Conservation (phyloP, 1,140 invertebrate species). For the Homalodisca vitripennis region DNA sequence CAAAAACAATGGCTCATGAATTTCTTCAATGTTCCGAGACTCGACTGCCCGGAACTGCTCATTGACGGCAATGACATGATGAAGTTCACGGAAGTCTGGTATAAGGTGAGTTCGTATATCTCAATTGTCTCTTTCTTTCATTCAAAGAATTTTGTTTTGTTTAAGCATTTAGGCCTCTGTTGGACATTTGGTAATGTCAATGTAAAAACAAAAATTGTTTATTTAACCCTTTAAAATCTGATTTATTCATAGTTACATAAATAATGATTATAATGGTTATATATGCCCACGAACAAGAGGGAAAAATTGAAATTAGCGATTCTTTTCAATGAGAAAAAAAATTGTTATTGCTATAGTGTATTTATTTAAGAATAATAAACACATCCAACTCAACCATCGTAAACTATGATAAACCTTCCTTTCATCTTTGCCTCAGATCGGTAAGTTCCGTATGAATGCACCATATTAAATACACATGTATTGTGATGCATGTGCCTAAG, state of each 20-base stretch:
- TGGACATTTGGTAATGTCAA: not conserved
- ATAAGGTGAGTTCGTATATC: slow-evolving; percentile 50
- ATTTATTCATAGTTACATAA: not conserved
- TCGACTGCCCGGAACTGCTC: slow-evolving; percentile 62
- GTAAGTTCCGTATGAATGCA: no score
- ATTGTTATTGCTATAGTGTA: no score
- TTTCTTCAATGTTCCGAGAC: slow-evolving; percentile 52
- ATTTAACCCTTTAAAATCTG: not conserved
- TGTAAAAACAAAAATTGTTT: not conserved
- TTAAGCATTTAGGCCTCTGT: not conserved
- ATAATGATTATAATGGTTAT: not conserved
- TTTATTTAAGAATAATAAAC: no score
- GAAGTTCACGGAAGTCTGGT: slow-evolving; percentile 47
- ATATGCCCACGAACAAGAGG: no score
- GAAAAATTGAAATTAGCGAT: no score
- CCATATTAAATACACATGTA: no score
- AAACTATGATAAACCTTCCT: no score
- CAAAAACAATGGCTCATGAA: slow-evolving; percentile 56
- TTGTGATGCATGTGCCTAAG: no score
- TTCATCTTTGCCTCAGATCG: no score
- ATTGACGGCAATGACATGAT: slow-evolving; percentile 55
- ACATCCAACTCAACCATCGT: no score
- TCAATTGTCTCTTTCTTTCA: slow-evolving; percentile 24
- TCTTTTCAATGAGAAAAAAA: no score
- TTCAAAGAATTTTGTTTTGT: not conserved